Percentiles rank a stretch among this genome's conserved stretches.
phyloP scores from a whole-genome alignment of 2,113 vertebrate species.

The Capra hircus region DNA sequence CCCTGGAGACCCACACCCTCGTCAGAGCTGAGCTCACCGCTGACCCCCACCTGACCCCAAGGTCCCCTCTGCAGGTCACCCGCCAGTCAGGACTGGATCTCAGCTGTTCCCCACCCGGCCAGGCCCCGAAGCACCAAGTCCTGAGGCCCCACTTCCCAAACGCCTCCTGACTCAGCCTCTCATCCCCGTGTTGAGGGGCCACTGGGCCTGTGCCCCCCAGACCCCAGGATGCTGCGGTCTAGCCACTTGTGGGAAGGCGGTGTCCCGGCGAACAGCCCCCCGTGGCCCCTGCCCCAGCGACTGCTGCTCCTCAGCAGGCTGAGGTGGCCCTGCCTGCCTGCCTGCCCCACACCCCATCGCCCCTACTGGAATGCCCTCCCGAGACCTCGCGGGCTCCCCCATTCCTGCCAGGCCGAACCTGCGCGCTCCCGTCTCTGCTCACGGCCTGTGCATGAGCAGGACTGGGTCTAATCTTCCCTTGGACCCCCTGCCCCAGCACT shows the following conservation, averaged over 20 bases:
- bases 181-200: accelerated
- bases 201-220: background rate
- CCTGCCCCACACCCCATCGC: background rate
- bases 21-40: background rate
- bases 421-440: accelerated
- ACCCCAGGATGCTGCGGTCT: accelerated
- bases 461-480: background rate
- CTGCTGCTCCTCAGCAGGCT: accelerated
- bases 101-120: accelerated
- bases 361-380: background rate
- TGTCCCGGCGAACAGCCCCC: accelerated
- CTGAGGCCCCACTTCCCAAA: background rate
- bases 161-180: background rate
- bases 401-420: background rate
- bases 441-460: accelerated
- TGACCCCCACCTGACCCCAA: too few relatives aligned
- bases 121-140: background rate
- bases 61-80: background rate
- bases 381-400: accelerated
- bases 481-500: background rate
- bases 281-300: accelerated
- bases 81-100: background rate
- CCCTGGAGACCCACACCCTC: accelerated
- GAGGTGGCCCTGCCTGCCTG: background rate
- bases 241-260: too few relatives aligned